Conservation (phyloP, 2,888 invertebrate species). For the Dusona sp. region DNA sequence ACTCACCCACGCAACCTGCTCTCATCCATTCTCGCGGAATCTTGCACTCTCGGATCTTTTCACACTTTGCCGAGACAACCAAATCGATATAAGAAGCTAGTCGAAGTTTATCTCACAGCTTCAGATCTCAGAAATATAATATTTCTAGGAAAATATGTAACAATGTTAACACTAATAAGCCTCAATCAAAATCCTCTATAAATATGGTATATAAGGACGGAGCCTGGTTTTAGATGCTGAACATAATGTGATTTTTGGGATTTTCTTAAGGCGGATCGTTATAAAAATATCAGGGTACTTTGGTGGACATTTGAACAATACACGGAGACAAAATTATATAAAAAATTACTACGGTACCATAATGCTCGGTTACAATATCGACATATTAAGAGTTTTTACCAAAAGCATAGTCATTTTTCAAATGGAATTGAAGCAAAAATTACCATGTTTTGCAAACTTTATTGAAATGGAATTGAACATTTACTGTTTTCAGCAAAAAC, state of each 20-base stretch:
- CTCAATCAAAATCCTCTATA: background rate
- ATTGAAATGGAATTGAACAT: too few relatives aligned
- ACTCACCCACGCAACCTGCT: conserved; percentile 74
- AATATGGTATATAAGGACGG: background rate
- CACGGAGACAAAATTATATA: too few relatives aligned
- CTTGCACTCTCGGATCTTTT: conserved; percentile 69
- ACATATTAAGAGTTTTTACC: too few relatives aligned
- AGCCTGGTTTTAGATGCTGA: background rate
- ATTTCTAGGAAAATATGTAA: background rate
- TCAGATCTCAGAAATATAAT: conserved; percentile 35
- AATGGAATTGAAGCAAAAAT: too few relatives aligned
- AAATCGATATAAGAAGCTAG: conserved; percentile 60
- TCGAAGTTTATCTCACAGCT: conserved; percentile 28
- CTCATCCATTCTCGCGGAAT: conserved; percentile 72
- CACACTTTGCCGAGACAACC: conserved; percentile 63
- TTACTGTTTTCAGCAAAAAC: too few relatives aligned
- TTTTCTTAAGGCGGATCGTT: background rate
- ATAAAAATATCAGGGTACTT: background rate
- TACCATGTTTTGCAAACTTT: too few relatives aligned
- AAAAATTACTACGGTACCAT: too few relatives aligned
- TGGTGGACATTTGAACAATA: too few relatives aligned
- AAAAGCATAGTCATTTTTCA: too few relatives aligned
- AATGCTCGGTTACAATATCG: too few relatives aligned
- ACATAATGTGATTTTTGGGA: background rate
- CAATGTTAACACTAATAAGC: background rate